A percentile compares a stretch with the other conserved stretches of the same genome.
Conservation (phyloP, 2,797 vertebrate species). For the Miichthys miiuy region DNA sequence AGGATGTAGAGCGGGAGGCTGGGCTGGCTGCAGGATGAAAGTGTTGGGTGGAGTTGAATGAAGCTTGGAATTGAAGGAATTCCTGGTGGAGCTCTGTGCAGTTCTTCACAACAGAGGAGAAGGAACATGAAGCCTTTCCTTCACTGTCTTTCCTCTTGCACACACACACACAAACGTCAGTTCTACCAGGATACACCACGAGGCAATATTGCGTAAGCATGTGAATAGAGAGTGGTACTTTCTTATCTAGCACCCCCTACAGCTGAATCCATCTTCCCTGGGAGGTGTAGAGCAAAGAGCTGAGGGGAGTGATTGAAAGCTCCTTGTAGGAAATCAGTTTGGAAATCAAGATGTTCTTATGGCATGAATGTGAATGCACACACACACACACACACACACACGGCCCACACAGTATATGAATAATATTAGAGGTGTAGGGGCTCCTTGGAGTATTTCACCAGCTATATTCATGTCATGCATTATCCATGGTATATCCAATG, state of each 20-base stretch:
- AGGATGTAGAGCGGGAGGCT: conserved; percentile 6
- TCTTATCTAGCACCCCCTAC: conserved; percentile 28
- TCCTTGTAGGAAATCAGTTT: conserved; percentile 49
- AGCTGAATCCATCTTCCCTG: conserved; percentile 28
- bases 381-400: conserved; percentile 5
- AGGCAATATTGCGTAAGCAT: conserved; percentile 35
- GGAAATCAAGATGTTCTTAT: conserved; percentile 47
- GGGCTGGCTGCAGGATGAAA: conserved; percentile 18
- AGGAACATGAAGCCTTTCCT: conserved; percentile 12
- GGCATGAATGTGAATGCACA: conserved; percentile 26
- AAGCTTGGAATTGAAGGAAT: conserved; percentile 26
- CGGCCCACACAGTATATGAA: conserved; percentile 48
- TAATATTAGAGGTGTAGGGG: conserved; percentile 54
- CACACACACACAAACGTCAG: conserved; percentile 15
- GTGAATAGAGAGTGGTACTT: conserved; percentile 54
- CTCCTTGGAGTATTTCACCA: conserved; percentile 53
- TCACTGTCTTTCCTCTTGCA: conserved; percentile 10
- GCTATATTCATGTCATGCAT: conserved; percentile 70
- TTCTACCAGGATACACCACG: conserved; percentile 37
- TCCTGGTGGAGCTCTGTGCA: conserved; percentile 35
- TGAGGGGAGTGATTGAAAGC: conserved; percentile 7
- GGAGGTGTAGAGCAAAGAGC: conserved; percentile 40
- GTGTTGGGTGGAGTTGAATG: conserved; percentile 19
- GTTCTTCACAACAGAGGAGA: conserved; percentile 35
- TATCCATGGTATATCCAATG: conserved; percentile 73